phyloP scores from a whole-genome alignment of 2,888 invertebrate species.

The Sphaerophoria rueppellii region DNA sequence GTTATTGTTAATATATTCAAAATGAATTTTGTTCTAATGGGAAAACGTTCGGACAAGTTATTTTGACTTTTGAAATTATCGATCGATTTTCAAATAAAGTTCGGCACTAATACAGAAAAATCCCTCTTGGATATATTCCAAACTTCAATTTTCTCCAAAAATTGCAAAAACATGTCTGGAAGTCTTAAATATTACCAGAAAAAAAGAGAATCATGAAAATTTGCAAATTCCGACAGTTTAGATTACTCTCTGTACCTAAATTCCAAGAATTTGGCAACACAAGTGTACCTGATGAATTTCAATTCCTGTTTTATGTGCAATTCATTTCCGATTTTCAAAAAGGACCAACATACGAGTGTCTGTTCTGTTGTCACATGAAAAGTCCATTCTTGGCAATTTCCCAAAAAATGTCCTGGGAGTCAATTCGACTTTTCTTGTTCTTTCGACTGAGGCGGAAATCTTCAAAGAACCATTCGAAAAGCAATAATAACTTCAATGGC shows the following conservation, averaged over 20 bases:
- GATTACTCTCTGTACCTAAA: background rate
- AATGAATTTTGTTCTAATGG: conserved; percentile 8
- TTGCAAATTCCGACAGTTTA: too few species aligned
- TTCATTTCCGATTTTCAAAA: conserved; percentile 44
- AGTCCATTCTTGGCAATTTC: conserved; percentile 36
- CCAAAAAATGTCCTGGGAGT: conserved; percentile 14
- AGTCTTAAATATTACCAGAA: too few species aligned
- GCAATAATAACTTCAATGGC: conserved; percentile 42
- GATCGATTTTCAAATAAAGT: too few species aligned
- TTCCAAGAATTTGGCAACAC: too few species aligned
- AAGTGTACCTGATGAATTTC: conserved; percentile 22
- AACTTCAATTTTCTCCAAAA: too few species aligned
- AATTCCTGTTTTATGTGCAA: conserved; percentile 50
- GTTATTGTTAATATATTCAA: background rate
- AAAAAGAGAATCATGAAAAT: background rate
- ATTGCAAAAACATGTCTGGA: too few species aligned
- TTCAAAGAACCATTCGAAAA: conserved; percentile 25
- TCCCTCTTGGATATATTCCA: too few species aligned
- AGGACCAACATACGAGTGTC: conserved; percentile 19
- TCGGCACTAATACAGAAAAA: too few species aligned
- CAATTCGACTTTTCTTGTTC: background rate
- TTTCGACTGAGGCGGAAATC: background rate
- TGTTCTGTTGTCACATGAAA: conserved; percentile 41
- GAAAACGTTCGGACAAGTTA: background rate
- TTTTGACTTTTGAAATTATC: background rate